A percentile compares a stretch with the other conserved stretches of the same genome.
phyloP scores from a whole-genome alignment of 2,888 invertebrate species.

The Clanis bilineata region DNA sequence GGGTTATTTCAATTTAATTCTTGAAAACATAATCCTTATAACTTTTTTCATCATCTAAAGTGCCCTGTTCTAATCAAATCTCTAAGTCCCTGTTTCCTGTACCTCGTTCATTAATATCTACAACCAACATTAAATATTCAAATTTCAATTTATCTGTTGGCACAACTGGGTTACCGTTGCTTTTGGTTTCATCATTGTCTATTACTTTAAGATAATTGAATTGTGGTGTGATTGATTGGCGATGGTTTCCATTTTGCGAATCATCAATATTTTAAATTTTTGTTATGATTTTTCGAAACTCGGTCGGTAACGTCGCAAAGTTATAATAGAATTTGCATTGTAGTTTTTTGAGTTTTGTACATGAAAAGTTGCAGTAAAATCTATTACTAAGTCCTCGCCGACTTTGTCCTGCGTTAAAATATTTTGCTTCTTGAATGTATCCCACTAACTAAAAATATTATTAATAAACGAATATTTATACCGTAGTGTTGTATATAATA shows the following conservation, averaged over 20 bases:
- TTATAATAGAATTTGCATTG: no score
- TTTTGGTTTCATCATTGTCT: not conserved
- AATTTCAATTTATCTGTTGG: conserved; percentile 34
- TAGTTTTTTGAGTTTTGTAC: no score
- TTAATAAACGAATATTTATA: no score
- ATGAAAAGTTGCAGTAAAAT: no score
- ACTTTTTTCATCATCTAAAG: not conserved
- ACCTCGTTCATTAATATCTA: not conserved
- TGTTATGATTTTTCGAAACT: no score
- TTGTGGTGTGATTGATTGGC: not conserved
- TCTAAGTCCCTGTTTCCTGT: not conserved
- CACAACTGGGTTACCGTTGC: conserved; percentile 21
- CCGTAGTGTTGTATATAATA: no score
- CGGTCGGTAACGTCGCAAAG: no score
- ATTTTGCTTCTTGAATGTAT: no score
- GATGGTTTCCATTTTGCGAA: not conserved
- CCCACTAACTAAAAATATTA: no score
- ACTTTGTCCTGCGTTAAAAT: no score
- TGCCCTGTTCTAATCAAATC: not conserved
- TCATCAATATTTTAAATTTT: not conserved
- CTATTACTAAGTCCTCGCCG: no score
- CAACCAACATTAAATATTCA: conserved; percentile 29
- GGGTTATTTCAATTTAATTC: not conserved
- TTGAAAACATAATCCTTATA: not conserved
- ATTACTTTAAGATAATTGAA: not conserved